phyloP scores from a whole-genome alignment of 92 coral and sea anemone genomes.

The Epizoanthus fatuus region DNA sequence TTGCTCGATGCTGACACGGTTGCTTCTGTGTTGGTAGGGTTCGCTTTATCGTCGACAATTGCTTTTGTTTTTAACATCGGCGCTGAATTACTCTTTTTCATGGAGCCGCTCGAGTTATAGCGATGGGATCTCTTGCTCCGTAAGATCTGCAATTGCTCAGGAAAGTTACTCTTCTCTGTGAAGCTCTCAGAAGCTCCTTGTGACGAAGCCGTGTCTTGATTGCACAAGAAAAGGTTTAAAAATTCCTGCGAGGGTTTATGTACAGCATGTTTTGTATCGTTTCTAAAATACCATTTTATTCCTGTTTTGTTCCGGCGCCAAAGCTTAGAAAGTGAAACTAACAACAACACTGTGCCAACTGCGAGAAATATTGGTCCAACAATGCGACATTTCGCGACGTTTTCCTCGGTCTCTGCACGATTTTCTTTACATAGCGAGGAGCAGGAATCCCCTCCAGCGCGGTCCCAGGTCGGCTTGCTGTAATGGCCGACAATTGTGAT shows the following conservation, averaged over 20 bases:
- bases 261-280: neutral
- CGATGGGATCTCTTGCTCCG: too few relatives aligned
- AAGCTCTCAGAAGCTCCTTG: too few relatives aligned
- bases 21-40: too few relatives aligned
- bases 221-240: conserved; percentile 9
- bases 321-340: conserved; percentile 3
- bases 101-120: too few relatives aligned
- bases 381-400: conserved; percentile 22
- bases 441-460: neutral
- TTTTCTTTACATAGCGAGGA: conserved; percentile 9
- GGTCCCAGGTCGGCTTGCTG: conserved; percentile 28
- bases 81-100: too few relatives aligned
- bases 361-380: conserved; percentile 27
- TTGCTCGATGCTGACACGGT: too few relatives aligned
- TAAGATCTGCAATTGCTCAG: too few relatives aligned
- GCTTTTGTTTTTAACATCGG: too few relatives aligned
- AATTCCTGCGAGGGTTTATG: neutral
- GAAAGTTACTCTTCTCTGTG: too few relatives aligned
- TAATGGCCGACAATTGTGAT: conserved; percentile 30
- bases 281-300: conserved; percentile 32
- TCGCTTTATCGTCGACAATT: too few relatives aligned
- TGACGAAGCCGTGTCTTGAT: neutral
- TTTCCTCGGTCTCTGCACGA: conserved; percentile 15
- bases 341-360: conserved; percentile 10
- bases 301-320: conserved; percentile 34